Percentiles rank a stretch among this genome's conserved stretches.
phyloP scores from a whole-genome alignment of 2,113 vertebrate genomes.

The Plotosus lineatus region DNA sequence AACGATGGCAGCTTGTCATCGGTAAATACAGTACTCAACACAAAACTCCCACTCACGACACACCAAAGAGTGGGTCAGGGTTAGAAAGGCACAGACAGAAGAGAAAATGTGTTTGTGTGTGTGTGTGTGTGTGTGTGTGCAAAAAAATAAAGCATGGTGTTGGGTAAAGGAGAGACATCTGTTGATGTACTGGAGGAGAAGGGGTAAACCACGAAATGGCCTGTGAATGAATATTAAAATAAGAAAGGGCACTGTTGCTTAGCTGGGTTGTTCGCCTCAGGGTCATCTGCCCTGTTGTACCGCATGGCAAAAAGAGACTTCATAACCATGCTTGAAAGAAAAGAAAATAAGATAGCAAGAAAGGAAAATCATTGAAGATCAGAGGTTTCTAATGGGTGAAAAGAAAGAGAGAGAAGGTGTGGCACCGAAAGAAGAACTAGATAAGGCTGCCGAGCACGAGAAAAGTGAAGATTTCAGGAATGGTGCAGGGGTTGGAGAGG shows the following conservation, averaged over 20 bases:
- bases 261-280: not conserved
- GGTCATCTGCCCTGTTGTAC: not conserved
- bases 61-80: constrained; percentile 12
- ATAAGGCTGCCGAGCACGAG: not conserved
- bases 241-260: not conserved
- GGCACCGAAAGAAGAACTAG: not conserved
- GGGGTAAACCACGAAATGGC: constrained; percentile 2
- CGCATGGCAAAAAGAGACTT: not conserved
- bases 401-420: not conserved
- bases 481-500: not conserved
- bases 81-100: not conserved
- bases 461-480: not conserved
- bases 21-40: constrained; percentile 51
- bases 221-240: not conserved
- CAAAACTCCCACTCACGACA: constrained; percentile 51
- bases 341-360: not conserved
- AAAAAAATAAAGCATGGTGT: constrained; percentile 16
- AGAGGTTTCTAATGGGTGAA: not conserved
- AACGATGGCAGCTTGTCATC: constrained; percentile 41
- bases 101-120: not conserved
- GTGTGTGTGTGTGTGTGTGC: not conserved
- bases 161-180: not conserved
- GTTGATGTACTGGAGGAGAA: not conserved
- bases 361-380: not conserved
- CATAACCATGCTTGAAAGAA: not conserved